A percentile compares a stretch with the other conserved stretches of the same genome.
Conservation (phyloP, 2,888 invertebrate genomes). For the Luffia ferchaultella region DNA sequence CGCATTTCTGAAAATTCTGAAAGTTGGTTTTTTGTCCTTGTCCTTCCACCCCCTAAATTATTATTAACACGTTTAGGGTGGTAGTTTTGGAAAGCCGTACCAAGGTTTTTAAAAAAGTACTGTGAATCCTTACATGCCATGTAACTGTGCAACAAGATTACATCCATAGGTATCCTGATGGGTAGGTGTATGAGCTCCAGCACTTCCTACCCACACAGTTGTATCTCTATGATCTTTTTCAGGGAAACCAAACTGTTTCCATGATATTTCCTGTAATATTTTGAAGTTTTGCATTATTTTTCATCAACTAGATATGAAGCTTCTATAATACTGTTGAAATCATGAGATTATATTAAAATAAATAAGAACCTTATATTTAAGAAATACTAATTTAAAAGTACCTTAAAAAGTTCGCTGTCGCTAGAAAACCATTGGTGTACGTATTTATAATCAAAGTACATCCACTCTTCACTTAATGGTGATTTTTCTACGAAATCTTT, state of each 20-base stretch:
- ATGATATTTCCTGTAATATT: slow-evolving; percentile 43
- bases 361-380: slow-evolving; percentile 3
- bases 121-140: slow-evolving; percentile 77
- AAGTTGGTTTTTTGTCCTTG: too few species aligned
- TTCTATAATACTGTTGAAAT: too few species aligned
- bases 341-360: slow-evolving; percentile 2
- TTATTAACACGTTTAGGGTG: too few species aligned
- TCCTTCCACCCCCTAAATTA: too few species aligned
- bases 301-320: too few species aligned
- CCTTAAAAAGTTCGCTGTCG: slow-evolving; percentile 65
- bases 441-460: slow-evolving; percentile 88
- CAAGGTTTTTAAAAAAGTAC: too few species aligned
- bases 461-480: slow-evolving; percentile 64
- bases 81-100: too few species aligned
- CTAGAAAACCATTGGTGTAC: slow-evolving; percentile 73
- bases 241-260: slow-evolving; percentile 76
- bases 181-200: slow-evolving; percentile 90
- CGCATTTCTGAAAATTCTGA: too few species aligned
- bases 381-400: slow-evolving; percentile 23
- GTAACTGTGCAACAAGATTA: slow-evolving; percentile 89
- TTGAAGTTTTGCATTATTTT: background rate
- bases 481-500: slow-evolving; percentile 64
- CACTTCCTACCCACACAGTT: slow-evolving; percentile 89
- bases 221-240: slow-evolving; percentile 72
- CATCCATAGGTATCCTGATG: slow-evolving; percentile 95